A percentile compares a stretch with the other conserved stretches of the same genome.
phyloP scores from a whole-genome alignment of 2,888 invertebrate species.

The Leptinotarsa haldemani region DNA sequence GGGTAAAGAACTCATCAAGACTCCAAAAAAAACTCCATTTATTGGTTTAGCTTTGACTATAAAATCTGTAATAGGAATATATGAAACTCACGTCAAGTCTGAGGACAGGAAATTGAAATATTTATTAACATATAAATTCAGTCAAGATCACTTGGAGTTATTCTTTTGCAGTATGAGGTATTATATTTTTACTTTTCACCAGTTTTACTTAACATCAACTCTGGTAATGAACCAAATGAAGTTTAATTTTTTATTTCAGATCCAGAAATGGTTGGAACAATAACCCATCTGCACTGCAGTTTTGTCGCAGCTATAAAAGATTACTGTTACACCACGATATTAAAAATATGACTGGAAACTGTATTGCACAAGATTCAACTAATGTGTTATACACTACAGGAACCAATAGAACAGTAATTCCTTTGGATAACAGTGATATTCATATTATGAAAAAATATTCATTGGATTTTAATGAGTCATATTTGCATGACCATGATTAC shows the following conservation, averaged over 20 bases:
- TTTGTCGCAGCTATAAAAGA: constrained; percentile 26
- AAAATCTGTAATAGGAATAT: constrained; percentile 26
- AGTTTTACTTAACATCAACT: constrained; percentile 10
- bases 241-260: constrained; percentile 21
- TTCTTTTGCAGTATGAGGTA: constrained; percentile 30
- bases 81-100: constrained; percentile 21
- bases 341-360: constrained; percentile 23
- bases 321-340: constrained; percentile 27
- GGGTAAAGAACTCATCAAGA: constrained; percentile 19
- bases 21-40: constrained; percentile 28
- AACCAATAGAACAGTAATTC: constrained; percentile 14
- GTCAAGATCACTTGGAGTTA: constrained; percentile 36
- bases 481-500: constrained; percentile 26
- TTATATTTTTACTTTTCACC: constrained; percentile 2
- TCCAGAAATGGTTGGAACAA: constrained; percentile 33
- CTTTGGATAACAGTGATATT: constrained; percentile 21
- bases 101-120: constrained; percentile 24
- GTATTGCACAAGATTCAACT: constrained; percentile 23
- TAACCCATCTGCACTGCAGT: constrained; percentile 30
- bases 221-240: constrained; percentile 5
- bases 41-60: constrained; percentile 26
- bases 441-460: constrained; percentile 20
- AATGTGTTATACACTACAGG: constrained; percentile 22
- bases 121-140: constrained; percentile 31
- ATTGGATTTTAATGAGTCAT: constrained; percentile 20